These are phyloP conservation scores for Carcina quercana DNA, from an alignment of 2,888 invertebrate species.

Conservation along the genomic window DNA sequence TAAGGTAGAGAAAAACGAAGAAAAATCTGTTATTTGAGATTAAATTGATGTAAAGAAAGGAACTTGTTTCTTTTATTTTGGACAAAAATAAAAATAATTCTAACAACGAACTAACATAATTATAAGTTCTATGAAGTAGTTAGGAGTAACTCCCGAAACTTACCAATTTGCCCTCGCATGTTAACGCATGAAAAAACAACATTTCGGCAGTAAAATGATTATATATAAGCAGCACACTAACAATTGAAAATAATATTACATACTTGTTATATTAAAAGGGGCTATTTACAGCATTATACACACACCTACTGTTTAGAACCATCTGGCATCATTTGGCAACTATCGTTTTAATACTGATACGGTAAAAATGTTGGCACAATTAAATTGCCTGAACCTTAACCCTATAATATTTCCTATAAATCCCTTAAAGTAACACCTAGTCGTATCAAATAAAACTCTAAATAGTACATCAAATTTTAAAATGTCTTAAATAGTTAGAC, in stretches of 20 bases:
- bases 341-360: slow-evolving; percentile 70
- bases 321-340: slow-evolving; percentile 66
- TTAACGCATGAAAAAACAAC: slow-evolving; percentile 67
- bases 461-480: slow-evolving; percentile 67
- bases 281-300: slow-evolving; percentile 59
- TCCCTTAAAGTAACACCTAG: slow-evolving; percentile 49
- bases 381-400: slow-evolving; percentile 51
- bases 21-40: no score
- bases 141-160: slow-evolving; percentile 37
- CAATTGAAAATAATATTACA: slow-evolving; percentile 37
- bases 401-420: slow-evolving; percentile 60
- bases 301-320: slow-evolving; percentile 51
- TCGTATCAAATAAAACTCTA: slow-evolving; percentile 48
- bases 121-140: neutral
- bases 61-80: no score
- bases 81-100: no score
- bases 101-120: no score
- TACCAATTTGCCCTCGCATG: slow-evolving; percentile 62
- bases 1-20: no score
- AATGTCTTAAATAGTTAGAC: slow-evolving; percentile 69
- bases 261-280: slow-evolving; percentile 40
- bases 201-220: slow-evolving; percentile 43
- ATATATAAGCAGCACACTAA: slow-evolving; percentile 40
- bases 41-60: no score
- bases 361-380: slow-evolving; percentile 75